Base-by-base conservation (phyloP, 1,140 invertebrate species). In the Rhyacophila brunnea region DNA sequence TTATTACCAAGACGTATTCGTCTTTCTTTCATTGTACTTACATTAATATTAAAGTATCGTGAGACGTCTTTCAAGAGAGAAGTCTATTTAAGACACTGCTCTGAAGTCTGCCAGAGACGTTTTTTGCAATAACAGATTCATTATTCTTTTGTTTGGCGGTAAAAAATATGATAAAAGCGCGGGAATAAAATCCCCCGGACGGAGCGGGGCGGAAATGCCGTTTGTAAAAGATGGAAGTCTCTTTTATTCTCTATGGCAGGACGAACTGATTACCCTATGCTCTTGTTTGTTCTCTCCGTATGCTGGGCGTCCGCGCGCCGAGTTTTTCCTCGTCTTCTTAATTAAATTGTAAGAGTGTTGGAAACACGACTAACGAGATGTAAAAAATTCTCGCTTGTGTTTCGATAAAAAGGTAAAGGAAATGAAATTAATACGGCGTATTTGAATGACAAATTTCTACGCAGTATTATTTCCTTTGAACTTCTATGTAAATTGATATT, bases 251-350 rank as follows among this genome's bases (percentile, higher is more conserved):
- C 28, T n/a, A n/a, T 44, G 23, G 38, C 38, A 53, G 35, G 44
- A 34, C 19, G 52, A 46, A 46, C 52, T 55, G 52, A 55, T 55
- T 55, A 55, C 52, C 52, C 44, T 55, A 55, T 55, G 52, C 23
- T 43, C 44, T 15, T 55, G 43, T 55, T 18, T 17, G 14, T 17
- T 40, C 19, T 6, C 14, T 20, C 49, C 13, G 9, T 28, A 9
- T 28, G 23, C 23, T 28, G 23, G 23, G 4, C 9, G 23, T 28
- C 35, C 10, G 9, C 23, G 36, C 18, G 36, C 14, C 13, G 20
- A 10, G 32, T 32, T 23, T 42, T 44, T 23, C 49, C 14, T 15
- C 18, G 14, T 15, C 44, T 55, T 19, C 44, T 43, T 55, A 55
- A 55, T 55, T 55, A 55, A 20, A 55, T 47, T 55, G 52, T 46